Evolutionary conservation across 2,888 invertebrate genomes (phyloP).

Genomic region (Acanthosepion esculentum): DNA sequence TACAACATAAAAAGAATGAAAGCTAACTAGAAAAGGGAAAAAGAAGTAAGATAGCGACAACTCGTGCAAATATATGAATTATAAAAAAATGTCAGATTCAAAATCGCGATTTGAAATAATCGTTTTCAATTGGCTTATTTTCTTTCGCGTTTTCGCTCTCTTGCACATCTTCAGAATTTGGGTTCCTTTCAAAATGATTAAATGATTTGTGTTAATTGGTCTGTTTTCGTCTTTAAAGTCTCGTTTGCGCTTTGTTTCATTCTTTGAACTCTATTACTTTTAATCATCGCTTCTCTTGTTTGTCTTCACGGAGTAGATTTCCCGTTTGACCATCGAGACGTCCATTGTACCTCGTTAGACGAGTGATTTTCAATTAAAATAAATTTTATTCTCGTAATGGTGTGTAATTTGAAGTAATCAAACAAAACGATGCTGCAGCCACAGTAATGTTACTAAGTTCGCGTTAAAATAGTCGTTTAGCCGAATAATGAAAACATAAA

Average conservation of each 20-base stretch:
- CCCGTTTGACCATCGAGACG: neutral
- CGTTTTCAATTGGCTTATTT: neutral
- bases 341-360: neutral
- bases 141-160: neutral
- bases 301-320: neutral
- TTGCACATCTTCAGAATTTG: neutral
- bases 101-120: neutral
- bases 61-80: neutral
- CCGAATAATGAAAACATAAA: no score
- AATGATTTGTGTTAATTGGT: neutral
- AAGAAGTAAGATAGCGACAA: neutral
- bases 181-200: neutral
- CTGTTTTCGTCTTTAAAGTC: neutral
- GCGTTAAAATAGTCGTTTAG: no score
- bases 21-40: no score
- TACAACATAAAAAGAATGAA: no score
- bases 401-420: neutral
- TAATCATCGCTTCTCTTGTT: neutral
- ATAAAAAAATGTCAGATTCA: neutral
- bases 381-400: neutral
- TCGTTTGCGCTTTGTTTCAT: neutral
- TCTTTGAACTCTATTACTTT: neutral
- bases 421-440: neutral
- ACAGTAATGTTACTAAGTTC: neutral
- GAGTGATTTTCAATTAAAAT: neutral